Percentiles rank a stretch among this genome's conserved stretches.
Conservation (phyloP, 2,888 invertebrate species). For the Pegoplata infirma region DNA sequence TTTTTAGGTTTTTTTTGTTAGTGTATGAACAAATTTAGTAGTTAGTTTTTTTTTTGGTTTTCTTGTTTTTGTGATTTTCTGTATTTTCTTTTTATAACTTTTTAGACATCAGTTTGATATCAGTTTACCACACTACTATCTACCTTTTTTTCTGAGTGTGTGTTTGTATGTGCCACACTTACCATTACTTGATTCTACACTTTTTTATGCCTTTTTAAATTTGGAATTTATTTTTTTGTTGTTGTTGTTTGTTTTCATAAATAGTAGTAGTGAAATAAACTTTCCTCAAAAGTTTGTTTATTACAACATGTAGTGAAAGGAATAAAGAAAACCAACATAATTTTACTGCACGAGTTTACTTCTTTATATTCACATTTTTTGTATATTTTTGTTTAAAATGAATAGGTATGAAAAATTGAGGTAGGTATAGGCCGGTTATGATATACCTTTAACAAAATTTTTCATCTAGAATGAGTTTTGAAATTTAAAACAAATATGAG, state of each 20-base stretch:
- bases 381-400: too few relatives aligned
- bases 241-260: slow-evolving; percentile 58
- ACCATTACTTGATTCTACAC: slow-evolving; percentile 23
- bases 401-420: too few relatives aligned
- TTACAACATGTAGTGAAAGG: slow-evolving; percentile 62
- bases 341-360: slow-evolving; percentile 53
- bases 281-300: slow-evolving; percentile 74
- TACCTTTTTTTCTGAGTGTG: too few relatives aligned
- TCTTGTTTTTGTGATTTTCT: slow-evolving; percentile 12
- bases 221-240: neutral
- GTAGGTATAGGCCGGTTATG: too few relatives aligned
- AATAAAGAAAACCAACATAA: slow-evolving; percentile 57
- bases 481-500: too few relatives aligned
- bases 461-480: too few relatives aligned
- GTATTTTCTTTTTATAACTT: slow-evolving; percentile 44
- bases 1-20: slow-evolving; percentile 19
- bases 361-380: neutral
- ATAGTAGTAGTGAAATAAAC: slow-evolving; percentile 70
- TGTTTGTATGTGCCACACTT: neutral
- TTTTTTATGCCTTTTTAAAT: slow-evolving; percentile 48
- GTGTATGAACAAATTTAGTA: slow-evolving; percentile 39
- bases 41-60: slow-evolving; percentile 11
- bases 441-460: too few relatives aligned
- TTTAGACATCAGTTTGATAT: slow-evolving; percentile 54
- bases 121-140: slow-evolving; percentile 35